Conservation (phyloP, 2,797 vertebrate species). For the Lithobates pipiens region DNA sequence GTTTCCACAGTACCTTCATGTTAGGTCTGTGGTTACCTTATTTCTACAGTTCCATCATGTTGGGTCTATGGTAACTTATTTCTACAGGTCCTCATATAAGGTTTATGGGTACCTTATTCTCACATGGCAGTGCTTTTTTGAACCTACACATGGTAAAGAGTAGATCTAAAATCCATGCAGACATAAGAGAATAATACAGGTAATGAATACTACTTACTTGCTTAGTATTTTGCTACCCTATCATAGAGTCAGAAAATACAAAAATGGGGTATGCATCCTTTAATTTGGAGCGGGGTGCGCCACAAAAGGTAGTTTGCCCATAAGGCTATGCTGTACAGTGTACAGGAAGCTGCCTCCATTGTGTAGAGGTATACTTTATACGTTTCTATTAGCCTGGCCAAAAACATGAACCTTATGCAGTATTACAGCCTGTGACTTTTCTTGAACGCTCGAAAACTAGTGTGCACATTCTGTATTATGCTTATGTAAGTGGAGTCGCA, state of each 20-base stretch:
- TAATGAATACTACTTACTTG: too few relatives aligned
- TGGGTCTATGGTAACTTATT: too few relatives aligned
- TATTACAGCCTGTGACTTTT: conserved; percentile 30
- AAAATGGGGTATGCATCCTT: neutral
- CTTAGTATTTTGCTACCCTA: too few relatives aligned
- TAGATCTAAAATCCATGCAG: too few relatives aligned
- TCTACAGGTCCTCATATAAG: too few relatives aligned
- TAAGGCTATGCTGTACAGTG: neutral
- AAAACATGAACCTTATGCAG: conserved; percentile 1
- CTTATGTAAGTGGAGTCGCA: conserved; percentile 18
- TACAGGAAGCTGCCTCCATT: neutral
- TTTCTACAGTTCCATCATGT: too few relatives aligned
- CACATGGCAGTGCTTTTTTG: neutral
- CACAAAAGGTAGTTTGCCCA: neutral
- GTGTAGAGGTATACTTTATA: neutral
- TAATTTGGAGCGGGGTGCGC: neutral
- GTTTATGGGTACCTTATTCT: too few relatives aligned
- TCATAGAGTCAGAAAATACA: neutral
- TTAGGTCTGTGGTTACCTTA: too few relatives aligned
- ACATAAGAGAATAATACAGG: too few relatives aligned
- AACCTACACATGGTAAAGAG: neutral
- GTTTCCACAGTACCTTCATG: too few relatives aligned
- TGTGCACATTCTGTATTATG: conserved; percentile 17
- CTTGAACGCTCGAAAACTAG: conserved; percentile 25
- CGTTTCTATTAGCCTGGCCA: neutral